Evolutionary conservation across 2,888 invertebrate genomes (phyloP), one percentile per base, ranked within the genome.

Genomic region (Himalopsyche kuldschensis): DNA sequence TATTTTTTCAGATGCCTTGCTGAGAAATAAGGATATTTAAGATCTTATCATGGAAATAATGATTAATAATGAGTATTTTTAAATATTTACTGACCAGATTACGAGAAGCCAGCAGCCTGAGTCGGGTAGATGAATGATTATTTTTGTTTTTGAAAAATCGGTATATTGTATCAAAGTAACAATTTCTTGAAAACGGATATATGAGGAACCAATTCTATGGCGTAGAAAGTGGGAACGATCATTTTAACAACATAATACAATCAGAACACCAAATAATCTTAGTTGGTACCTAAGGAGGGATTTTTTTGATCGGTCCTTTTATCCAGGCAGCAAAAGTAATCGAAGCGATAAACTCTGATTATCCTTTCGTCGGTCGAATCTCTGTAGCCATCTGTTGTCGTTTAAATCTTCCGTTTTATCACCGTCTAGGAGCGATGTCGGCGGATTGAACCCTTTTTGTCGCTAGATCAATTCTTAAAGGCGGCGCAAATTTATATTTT

Each of bases 241-340:
- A 11, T 27, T 69, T 20, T 69, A 27, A 69, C 41, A 69, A 69
- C 69, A 69, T 30, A 69, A 69, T 69, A 69, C 24, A 69, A 27
- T 27, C 69, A 27, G 69, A 24, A 69, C 27, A 69, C 69, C 15
- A 69, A 69, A 69, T 69, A 69, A 69, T 69, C 69, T 69, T 69
- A 27, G 69, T 27, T 15, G 27, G 69, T 24, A 69, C 27, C 41
- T 15, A 41, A 41, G 41, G 41, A 27, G 69, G 69, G 20, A 15
- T 69, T 69, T 69, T 55, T 69, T 69, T 69, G 69, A 69, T 69
- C 69, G 69, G 63, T 27, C 69, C 30, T 27, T 69, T 69, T 69
- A 69, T 69, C 69, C 69, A 69, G 69, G 69, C 69, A 69, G 69
- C 69, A 69, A 69, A 69, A 69, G 69, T 69, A 69, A 69, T 69